A percentile compares a stretch with the other conserved stretches of the same genome.
Conservation (phyloP, 2,888 invertebrate genomes). For the Vesta saturnalis region DNA sequence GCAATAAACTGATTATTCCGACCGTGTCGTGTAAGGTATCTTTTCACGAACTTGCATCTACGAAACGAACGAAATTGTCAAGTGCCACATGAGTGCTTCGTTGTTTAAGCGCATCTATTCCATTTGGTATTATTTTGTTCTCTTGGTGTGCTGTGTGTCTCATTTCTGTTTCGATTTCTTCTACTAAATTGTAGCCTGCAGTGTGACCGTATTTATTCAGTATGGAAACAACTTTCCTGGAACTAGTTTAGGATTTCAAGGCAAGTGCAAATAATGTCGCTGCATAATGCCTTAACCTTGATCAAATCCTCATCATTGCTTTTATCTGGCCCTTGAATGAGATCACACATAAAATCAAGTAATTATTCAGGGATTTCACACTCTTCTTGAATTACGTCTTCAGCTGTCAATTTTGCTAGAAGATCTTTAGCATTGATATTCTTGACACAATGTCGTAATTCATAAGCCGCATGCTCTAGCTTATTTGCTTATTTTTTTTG, state of each 20-base stretch:
- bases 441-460: no score
- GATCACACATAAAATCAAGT: neutral
- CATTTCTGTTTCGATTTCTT: constrained; percentile 51
- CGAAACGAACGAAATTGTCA: neutral
- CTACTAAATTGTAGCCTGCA: constrained; percentile 47
- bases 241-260: constrained; percentile 48
- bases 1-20: neutral
- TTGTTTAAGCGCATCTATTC: no score
- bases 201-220: constrained; percentile 51
- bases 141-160: constrained; percentile 39
- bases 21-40: neutral
- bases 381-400: neutral
- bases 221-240: constrained; percentile 46
- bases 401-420: no score
- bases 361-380: neutral
- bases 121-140: constrained; percentile 39
- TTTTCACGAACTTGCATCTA: neutral
- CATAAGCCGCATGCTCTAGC: no score
- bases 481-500: no score
- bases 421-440: no score
- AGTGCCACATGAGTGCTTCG: neutral
- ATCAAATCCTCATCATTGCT: neutral
- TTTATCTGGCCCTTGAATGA: neutral
- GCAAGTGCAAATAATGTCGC: constrained; percentile 47
- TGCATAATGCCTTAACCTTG: neutral